Evolutionary conservation across 2,888 invertebrate genomes (phyloP).

Genomic region (Cantharis rustica): DNA sequence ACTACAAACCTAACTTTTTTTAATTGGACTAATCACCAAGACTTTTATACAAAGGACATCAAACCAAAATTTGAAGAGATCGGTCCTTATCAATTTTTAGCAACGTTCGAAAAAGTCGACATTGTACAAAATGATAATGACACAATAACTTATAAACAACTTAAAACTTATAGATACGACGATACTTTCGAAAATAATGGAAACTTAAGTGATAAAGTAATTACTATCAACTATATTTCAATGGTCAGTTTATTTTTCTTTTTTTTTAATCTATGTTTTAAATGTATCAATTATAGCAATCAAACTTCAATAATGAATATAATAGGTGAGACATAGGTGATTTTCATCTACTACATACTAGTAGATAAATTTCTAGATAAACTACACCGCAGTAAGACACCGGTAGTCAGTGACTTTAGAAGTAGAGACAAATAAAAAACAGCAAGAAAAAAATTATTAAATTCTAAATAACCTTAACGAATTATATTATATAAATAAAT

Average conservation of each 20-base stretch:
- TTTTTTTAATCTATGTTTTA: neutral
- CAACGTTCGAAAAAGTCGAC: constrained; percentile 71
- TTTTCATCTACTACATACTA: too few species aligned
- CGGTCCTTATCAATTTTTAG: constrained; percentile 71
- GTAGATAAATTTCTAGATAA: too few species aligned
- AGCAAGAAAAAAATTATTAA: too few species aligned
- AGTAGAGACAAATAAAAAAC: too few species aligned
- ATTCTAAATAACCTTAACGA: too few species aligned
- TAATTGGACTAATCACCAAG: constrained; percentile 80
- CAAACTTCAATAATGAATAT: too few species aligned
- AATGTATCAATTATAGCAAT: too few species aligned
- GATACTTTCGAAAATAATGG: constrained; percentile 59
- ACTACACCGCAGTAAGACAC: too few species aligned
- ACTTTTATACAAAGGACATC: constrained; percentile 58
- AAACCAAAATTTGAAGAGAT: constrained; percentile 63
- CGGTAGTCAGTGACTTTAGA: too few species aligned
- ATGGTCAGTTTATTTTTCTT: constrained; percentile 65
- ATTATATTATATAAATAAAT: too few species aligned
- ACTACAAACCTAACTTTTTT: constrained; percentile 72
- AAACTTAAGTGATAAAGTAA: constrained; percentile 69
- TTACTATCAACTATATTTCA: constrained; percentile 76
- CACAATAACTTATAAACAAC: constrained; percentile 73
- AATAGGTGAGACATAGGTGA: too few species aligned
- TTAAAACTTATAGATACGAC: constrained; percentile 73
- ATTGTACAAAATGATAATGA: constrained; percentile 73